Percentiles rank a stretch among this genome's conserved stretches.
These are phyloP conservation scores for Leontopithecus rosalia DNA, from an alignment of 2,797 vertebrate species.

Conservation along the genomic window DNA sequence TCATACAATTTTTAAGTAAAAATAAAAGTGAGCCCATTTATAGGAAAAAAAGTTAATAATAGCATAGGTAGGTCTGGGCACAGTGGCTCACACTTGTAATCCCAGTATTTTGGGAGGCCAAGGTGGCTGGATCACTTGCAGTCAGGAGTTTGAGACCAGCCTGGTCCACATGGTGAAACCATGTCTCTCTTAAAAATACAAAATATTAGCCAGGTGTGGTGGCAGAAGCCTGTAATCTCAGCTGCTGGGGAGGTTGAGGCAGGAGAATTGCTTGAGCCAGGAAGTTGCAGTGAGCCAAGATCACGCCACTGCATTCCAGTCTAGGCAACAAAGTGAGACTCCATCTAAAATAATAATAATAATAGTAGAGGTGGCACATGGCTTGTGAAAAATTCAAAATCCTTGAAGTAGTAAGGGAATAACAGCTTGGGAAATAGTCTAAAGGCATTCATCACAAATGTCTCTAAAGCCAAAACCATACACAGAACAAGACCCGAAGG, in stretches of 20 bases:
- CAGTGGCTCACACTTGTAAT: neutral
- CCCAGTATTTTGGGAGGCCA: neutral
- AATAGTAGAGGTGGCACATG: neutral
- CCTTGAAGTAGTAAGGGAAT: neutral
- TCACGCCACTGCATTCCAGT: too few species aligned
- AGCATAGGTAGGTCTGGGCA: neutral
- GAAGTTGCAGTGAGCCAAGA: too few species aligned
- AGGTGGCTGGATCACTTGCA: neutral
- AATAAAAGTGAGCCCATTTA: neutral
- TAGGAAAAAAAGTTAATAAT: slow-evolving; percentile 21
- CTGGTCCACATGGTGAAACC: neutral
- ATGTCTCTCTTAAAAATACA: neutral
- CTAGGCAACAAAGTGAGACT: too few species aligned
- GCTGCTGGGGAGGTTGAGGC: too few species aligned
- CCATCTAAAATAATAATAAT: too few species aligned
- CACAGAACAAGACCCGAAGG: neutral
- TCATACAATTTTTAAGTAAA: neutral
- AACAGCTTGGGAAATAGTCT: neutral
- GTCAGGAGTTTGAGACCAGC: neutral
- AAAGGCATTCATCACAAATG: neutral
- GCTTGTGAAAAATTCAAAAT: neutral
- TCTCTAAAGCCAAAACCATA: neutral
- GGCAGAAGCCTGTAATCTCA: too few species aligned
- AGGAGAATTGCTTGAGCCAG: too few species aligned
- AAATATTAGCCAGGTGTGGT: neutral